Evolutionary conservation across 2,113 vertebrate species (phyloP), one percentile per base, ranked within the genome.

Genomic region (Tachysurus fulvidraco): DNA sequence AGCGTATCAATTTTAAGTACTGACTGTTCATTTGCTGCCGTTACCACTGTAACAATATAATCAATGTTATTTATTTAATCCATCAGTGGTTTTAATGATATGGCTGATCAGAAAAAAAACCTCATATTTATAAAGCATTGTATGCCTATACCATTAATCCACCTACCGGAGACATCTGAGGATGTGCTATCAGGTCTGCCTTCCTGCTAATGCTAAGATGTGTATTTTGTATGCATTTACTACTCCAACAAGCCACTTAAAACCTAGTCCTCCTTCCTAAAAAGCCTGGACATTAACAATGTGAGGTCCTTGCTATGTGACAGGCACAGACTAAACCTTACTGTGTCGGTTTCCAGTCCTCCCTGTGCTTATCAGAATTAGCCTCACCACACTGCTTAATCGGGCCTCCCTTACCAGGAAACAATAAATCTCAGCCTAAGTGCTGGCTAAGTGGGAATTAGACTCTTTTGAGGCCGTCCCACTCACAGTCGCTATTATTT

Each of bases 341-440:
- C 87, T 73, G 83, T 41, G 87, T 89, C 92, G 84, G 89, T 84
- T 85, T 89, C 77, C 85, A 86, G 67, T 84, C 85, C 86, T 86
- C 89, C 54, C 86, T 60, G 57, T 19, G 73, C 81, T 89, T 89
- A 88, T 88, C 89, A 88, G 86, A 89, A 89, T 88, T 81, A 88
- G 81, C 55, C 84, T 84, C 62, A n/a, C 74, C 67, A 83, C 36
- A 41, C 81, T 69, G 59, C 86, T 89, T 91, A 91, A 92, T 93
- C 91, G 88, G 80, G 83, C 87, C 87, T 87, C 86, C 84, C 84
- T 87, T 89, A 90, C 57, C 85, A 89, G 89, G 85, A 91, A 92
- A 90, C 92, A 90, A 83, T 86, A 88, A 93, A 92, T 91, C 89
- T 88, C 62, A 62, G 88, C 88, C 77, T 89, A 88, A 91, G 83